phyloP scores from a whole-genome alignment of 2,113 vertebrate genomes.

The Bubo blakistoni region DNA sequence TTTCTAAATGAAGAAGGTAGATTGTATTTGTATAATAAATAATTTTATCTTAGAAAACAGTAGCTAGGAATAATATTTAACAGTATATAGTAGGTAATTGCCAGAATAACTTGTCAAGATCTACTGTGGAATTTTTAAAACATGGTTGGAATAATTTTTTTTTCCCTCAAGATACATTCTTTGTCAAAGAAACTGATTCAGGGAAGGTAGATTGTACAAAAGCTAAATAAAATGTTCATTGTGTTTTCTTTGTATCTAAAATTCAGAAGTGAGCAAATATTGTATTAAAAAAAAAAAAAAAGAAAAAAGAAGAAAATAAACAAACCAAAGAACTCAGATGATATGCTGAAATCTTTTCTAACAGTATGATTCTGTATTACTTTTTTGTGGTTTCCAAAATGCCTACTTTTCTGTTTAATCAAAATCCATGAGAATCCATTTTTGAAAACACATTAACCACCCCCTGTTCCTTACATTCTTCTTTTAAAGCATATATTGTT shows the following conservation, averaged over 20 bases:
- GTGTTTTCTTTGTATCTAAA: neutral
- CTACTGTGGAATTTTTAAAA: neutral
- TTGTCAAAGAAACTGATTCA: neutral
- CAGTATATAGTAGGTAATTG: neutral
- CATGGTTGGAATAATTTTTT: neutral
- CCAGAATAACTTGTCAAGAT: neutral
- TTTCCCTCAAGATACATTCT: neutral
- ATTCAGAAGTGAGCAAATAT: neutral
- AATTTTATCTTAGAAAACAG: neutral
- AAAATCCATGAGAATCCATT: neutral
- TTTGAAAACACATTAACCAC: neutral
- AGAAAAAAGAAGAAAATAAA: neutral
- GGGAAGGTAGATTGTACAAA: neutral
- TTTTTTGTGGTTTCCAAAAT: neutral
- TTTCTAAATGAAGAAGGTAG: neutral
- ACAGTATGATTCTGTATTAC: neutral
- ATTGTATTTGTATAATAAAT: neutral
- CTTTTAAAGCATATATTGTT: neutral
- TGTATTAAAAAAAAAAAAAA: neutral
- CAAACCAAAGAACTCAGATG: neutral
- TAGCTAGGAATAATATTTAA: neutral
- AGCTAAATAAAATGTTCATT: neutral
- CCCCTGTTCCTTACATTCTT: neutral
- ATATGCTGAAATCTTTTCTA: neutral
- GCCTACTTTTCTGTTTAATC: neutral